Evolutionary conservation across 2,797 vertebrate species (phyloP), one percentile per base, ranked within the genome.

Genomic region (Mormyrus hasselquistii): DNA sequence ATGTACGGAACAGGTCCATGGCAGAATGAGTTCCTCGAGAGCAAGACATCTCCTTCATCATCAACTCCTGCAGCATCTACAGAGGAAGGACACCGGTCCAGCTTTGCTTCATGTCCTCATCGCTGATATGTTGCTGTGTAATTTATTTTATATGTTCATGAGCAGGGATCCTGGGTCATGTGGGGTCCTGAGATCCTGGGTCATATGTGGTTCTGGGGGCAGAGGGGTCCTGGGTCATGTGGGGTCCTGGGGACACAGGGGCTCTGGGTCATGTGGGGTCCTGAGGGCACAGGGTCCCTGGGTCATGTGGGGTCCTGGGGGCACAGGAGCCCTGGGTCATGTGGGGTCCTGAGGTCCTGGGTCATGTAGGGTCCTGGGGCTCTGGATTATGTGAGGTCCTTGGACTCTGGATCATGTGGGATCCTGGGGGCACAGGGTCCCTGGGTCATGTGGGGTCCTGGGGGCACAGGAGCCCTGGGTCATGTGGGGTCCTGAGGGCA

Each of bases 1-100:
- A 94, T 0, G 96, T 97, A 47, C 95, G 95, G 79, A 97, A 94
- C 55, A 98, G 95, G 92, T 97, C 97, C 86, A 97, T 57, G 79
- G 91, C 69, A 0, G 94, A 92, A 91, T 93, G 94, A 87, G 94
- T 92, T 52, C 92, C 90, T 9, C 95, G 93, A 0, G 94, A 89
- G 2, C 90, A 92, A 0, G 94, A 92, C 92, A 97, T 16, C 90
- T 98, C 97, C 9, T 95, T 97, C 90, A 96, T 95, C 96, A 97
- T 95, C 65, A 95, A 95, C 88, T 96, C 92, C 57, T 94, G 95
- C 85, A 97, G 91, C 93, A 96, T 93, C 97, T 97, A 88, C 10
- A 29, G 10, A 88, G 44, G 16, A 34, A 76, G 4, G 49, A 88
- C 10, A 79, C 25, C 8, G 1, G 9, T 41, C 1, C 83, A 57